phyloP scores from a whole-genome alignment of 1,140 invertebrate genomes.

The Ostrea edulis region DNA sequence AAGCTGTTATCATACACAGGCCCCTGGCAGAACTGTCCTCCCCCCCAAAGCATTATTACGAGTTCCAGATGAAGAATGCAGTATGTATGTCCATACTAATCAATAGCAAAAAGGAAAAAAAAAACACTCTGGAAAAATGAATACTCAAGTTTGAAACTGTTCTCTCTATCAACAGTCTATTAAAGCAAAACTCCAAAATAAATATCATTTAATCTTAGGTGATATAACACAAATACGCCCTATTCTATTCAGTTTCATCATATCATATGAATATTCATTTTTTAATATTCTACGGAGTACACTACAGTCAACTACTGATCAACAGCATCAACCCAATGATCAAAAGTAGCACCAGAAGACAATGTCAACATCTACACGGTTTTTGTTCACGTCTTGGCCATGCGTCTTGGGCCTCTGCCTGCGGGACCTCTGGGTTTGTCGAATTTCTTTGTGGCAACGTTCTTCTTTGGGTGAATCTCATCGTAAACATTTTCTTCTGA shows the following conservation, averaged over 20 bases:
- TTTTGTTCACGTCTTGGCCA: slow-evolving; percentile 8
- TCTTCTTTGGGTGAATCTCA: slow-evolving; percentile 93
- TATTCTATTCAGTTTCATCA: no score
- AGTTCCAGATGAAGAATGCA: no score
- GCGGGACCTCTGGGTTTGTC: slow-evolving; percentile 11
- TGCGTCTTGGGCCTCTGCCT: background rate
- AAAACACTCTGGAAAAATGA: no score
- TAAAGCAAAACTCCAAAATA: no score
- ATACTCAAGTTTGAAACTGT: no score
- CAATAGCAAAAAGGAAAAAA: no score
- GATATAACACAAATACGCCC: no score
- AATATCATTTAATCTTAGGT: background rate
- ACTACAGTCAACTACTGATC: slow-evolving; percentile 5
- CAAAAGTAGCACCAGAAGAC: background rate
- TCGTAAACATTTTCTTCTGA: slow-evolving; percentile 94
- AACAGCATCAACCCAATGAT: background rate
- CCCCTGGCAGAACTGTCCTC: no score
- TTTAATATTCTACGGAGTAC: background rate
- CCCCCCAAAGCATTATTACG: no score
- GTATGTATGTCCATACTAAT: no score
- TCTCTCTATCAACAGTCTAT: no score
- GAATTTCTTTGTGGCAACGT: slow-evolving; percentile 13
- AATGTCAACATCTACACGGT: background rate
- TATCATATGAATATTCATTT: background rate
- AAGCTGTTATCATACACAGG: no score